These are phyloP conservation scores for Lepidocolaptes lacrymiger DNA, from an alignment of 2,797 vertebrate species.

Conservation along the genomic window DNA sequence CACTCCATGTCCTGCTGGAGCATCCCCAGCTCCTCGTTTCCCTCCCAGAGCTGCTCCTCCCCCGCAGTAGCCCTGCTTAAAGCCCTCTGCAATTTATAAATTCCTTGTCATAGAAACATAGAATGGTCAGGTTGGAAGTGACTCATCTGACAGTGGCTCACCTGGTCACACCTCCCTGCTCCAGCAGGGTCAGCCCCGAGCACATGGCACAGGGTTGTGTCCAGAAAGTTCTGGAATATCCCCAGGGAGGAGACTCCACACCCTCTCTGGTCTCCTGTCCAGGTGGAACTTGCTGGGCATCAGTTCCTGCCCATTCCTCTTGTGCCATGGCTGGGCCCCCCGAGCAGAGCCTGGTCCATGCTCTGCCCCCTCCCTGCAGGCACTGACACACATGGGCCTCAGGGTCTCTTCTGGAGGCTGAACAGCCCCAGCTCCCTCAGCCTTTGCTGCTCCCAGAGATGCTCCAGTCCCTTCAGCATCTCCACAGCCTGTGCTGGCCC, in stretches of 20 bases:
- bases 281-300: not conserved
- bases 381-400: not conserved
- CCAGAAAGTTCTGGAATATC: not conserved
- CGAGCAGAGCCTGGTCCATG: not conserved
- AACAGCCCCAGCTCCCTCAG: not conserved
- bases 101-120: not conserved
- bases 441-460: too few species aligned
- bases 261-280: not conserved
- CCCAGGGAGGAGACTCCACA: not conserved
- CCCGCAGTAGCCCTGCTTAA: not conserved
- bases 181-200: not conserved
- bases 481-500: too few species aligned
- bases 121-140: not conserved
- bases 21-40: rapidly evolving
- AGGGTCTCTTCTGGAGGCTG: not conserved
- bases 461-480: too few species aligned
- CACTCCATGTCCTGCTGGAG: rapidly evolving
- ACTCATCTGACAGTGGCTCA: not conserved
- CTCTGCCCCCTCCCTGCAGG: not conserved
- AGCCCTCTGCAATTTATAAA: not conserved
- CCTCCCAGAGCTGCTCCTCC: not conserved
- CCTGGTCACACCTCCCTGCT: too few species aligned
- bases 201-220: not conserved
- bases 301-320: not conserved
- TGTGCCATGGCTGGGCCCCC: not conserved